Evolutionary conservation across 1,140 invertebrate species (phyloP).

Genomic region (Bombus pascuorum): DNA sequence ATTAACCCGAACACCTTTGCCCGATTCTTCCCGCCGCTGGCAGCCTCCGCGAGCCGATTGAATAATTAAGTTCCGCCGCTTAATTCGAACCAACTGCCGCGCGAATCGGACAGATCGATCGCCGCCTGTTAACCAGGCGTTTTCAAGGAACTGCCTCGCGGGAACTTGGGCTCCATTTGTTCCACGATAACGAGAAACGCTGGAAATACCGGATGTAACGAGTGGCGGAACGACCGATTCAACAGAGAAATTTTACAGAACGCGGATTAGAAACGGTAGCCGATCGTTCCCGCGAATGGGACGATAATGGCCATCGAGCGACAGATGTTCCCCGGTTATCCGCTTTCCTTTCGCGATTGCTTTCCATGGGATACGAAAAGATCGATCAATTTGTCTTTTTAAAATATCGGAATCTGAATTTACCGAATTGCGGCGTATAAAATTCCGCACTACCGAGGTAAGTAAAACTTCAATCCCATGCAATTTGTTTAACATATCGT

Average conservation of each 20-base stretch:
- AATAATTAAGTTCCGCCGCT: conserved; percentile 61
- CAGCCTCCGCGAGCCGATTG: conserved; percentile 31
- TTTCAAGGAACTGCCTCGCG: conserved; percentile 33
- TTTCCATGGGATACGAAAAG: not conserved
- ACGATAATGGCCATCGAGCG: not conserved
- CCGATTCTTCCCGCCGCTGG: not conserved
- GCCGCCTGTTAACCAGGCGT: conserved; percentile 4
- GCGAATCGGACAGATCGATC: conserved; percentile 30
- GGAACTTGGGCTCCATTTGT: not conserved
- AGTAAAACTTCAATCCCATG: no score
- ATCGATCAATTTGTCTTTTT: not conserved
- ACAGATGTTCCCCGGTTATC: not conserved
- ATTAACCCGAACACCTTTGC: conserved; percentile 30
- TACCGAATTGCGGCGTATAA: not conserved
- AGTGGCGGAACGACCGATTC: conserved; percentile 7
- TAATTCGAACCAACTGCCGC: conserved; percentile 39
- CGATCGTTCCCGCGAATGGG: not conserved
- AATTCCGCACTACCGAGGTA: no score
- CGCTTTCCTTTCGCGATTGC: not conserved
- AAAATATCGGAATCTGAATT: not conserved
- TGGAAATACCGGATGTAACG: conserved; percentile 35
- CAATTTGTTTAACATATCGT: no score
- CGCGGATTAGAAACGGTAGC: conserved; percentile 16
- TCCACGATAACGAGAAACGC: conserved; percentile 53
- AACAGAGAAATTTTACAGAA: conserved; percentile 14